Evolutionary conservation across 2,113 vertebrate species (phyloP).

Genomic region (Chloroceryle aenea): DNA sequence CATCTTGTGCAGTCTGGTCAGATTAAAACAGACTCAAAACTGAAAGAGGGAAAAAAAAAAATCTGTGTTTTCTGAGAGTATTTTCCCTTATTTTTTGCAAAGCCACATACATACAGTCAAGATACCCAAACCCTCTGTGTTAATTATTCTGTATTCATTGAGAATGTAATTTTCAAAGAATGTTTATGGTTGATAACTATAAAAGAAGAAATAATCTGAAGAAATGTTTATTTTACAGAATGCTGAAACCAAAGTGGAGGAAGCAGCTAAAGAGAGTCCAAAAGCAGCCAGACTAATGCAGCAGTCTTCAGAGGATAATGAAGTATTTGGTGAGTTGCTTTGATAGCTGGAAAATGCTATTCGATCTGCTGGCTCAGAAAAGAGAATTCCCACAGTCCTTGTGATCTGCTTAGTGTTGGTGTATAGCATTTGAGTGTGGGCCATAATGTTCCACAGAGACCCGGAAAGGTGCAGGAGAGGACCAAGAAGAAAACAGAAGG

Average conservation of each 20-base stretch:
- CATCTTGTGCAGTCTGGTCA: accelerated
- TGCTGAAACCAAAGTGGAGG: conserved; percentile 41
- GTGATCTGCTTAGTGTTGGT: background rate
- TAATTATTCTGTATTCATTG: background rate
- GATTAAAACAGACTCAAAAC: background rate
- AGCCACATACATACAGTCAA: background rate
- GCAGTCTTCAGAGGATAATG: conserved; percentile 81
- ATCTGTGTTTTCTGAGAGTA: background rate
- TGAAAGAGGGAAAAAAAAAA: background rate
- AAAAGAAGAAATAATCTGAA: background rate
- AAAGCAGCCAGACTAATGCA: conserved; percentile 38
- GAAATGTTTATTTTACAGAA: conserved; percentile 53
- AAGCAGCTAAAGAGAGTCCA: background rate
- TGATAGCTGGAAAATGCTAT: background rate
- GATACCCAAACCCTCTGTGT: background rate
- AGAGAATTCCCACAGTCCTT: background rate
- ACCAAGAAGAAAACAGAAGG: background rate
- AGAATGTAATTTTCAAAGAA: background rate
- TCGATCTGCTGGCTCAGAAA: background rate
- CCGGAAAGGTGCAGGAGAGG: background rate
- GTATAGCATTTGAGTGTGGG: background rate
- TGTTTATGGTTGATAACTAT: background rate
- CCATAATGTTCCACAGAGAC: background rate
- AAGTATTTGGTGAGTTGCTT: conserved; percentile 87
- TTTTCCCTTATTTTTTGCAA: background rate